Conservation (phyloP, 1,140 invertebrate genomes). For the Neelides sp. region DNA sequence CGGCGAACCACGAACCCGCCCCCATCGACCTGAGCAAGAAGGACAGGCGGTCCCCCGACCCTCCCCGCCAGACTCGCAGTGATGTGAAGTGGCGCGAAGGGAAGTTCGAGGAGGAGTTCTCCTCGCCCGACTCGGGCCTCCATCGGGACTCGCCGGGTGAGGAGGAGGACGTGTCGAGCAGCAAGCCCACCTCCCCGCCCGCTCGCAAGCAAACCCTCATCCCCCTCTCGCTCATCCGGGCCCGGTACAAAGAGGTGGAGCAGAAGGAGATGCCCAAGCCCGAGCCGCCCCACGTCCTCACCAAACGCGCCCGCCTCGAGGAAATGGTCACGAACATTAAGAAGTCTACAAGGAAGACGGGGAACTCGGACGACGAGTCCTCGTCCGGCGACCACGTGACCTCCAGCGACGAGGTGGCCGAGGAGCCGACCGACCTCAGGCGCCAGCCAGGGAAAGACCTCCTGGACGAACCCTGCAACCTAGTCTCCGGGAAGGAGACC, state of each 20-base stretch:
- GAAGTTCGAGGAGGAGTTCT: conserved; percentile 3
- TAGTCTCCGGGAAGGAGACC: conserved; percentile 13
- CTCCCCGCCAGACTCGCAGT: not conserved
- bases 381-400: conserved; percentile 27
- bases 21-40: conserved; percentile 8
- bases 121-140: conserved; percentile 27
- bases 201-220: conserved; percentile 20
- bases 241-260: conserved; percentile 15
- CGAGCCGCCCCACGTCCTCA: conserved; percentile 16
- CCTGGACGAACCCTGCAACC: conserved; percentile 25
- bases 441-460: conserved; percentile 2
- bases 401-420: conserved; percentile 19
- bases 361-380: conserved; percentile 22
- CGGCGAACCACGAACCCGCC: not conserved
- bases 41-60: not conserved
- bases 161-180: conserved; percentile 18
- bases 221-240: conserved; percentile 29
- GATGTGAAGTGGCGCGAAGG: conserved; percentile 20
- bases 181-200: conserved; percentile 12
- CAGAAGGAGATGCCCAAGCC: not conserved
- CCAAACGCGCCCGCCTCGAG: conserved; percentile 30
- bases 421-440: conserved; percentile 19
- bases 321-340: conserved; percentile 31
- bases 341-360: conserved; percentile 11
- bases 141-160: conserved; percentile 29